Evolutionary conservation across 2,888 invertebrate genomes (phyloP).

Genomic region (Ichneumoninae sp.): DNA sequence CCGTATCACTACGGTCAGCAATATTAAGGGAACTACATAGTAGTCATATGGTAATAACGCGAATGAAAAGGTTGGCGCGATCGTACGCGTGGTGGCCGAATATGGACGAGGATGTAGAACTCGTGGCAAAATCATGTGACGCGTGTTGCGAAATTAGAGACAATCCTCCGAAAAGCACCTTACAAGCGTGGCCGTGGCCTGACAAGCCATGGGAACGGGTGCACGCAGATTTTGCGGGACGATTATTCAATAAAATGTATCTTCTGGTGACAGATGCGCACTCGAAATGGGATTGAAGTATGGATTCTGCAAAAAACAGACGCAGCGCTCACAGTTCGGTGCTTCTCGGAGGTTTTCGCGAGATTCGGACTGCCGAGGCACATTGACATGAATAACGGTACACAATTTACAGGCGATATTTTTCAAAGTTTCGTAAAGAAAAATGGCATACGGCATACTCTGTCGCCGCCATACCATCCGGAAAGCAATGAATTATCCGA

Average conservation of each 20-base stretch:
- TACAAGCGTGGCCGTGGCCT: constrained; percentile 56
- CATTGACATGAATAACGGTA: constrained; percentile 47
- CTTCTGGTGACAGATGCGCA: constrained; percentile 51
- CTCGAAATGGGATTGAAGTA: constrained; percentile 49
- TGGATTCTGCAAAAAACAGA: constrained; percentile 29
- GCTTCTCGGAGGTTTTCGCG: constrained; percentile 29
- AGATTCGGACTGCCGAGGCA: constrained; percentile 30
- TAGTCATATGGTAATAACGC: constrained; percentile 48
- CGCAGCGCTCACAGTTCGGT: constrained; percentile 7
- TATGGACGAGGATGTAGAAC: constrained; percentile 55
- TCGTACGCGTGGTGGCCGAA: constrained; percentile 61
- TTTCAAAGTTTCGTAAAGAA: constrained; percentile 40
- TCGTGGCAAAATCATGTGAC: constrained; percentile 29
- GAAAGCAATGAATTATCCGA: constrained; percentile 63
- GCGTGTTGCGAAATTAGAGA: constrained; percentile 47
- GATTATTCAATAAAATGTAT: constrained; percentile 31
- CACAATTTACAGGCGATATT: constrained; percentile 38
- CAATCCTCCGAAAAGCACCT: constrained; percentile 21
- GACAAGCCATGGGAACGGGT: constrained; percentile 48
- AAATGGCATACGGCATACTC: constrained; percentile 57
- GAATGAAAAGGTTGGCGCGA: constrained; percentile 57
- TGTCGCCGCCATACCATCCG: constrained; percentile 62
- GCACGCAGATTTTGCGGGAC: constrained; percentile 57
- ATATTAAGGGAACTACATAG: constrained; percentile 26
- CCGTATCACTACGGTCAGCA: background rate